Evolutionary conservation across 2,797 vertebrate genomes (phyloP), one percentile per base, ranked within the genome.

Genomic region (Nannoperca australis): DNA sequence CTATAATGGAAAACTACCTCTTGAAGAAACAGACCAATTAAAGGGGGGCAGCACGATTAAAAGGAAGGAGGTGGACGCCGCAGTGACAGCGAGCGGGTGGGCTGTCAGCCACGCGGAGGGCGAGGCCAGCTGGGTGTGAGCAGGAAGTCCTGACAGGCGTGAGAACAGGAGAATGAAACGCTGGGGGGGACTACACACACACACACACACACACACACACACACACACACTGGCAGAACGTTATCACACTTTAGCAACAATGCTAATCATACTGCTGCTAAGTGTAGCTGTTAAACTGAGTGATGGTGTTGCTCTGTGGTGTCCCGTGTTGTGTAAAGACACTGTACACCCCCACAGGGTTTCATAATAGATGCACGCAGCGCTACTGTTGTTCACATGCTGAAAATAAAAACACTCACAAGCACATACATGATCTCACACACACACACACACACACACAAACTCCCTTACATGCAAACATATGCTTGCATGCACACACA

Each of bases 151-250:
- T 77, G 83, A 88, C 80, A 73, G 78, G 70, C 85, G 78, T 93
- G 92, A 91, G 90, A 93, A 92, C 66, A 45, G 75, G 81, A 77
- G 79, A 74, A 87, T 91, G 76, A 91, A 90, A 91, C 90, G 17
- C 44, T 55, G 72, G 49, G 59, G 65, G 79, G 63, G 64, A 60
- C 40, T 32, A 62, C 36, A 79, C 75, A 76, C n/a, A 70, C 3
- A 32, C 30, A 32, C 30, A 32, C 32, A 32, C 32, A 32, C 32
- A 32, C 32, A 62, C 36, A 79, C 76, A 70, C 38, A 81, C 69
- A 54, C 68, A 74, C 56, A 78, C 66, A 65, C 60, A 56, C 70
- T 0, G 11, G 22, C 7, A 3, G 40, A 44, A 67, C 17, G 2
- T 81, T 83, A 80, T 81, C 83, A 85, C 62, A 53, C 75, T 76